A percentile compares a stretch with the other conserved stretches of the same genome.
Evolutionary conservation across 2,888 invertebrate genomes (phyloP).

Genomic region (Caenorhabditis sp.): DNA sequence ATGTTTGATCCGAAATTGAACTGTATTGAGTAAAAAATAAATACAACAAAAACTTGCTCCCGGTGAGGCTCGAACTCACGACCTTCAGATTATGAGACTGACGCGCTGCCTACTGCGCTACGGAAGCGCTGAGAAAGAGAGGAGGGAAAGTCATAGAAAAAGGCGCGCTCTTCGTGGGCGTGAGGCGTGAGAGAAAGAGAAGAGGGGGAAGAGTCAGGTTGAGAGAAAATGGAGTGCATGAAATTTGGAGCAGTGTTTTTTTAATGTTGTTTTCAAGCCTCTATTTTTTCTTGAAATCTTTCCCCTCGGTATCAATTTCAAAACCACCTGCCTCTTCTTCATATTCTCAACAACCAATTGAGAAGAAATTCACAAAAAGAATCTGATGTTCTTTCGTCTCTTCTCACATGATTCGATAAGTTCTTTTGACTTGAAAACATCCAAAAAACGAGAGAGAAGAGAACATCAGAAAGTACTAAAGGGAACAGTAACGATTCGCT

Average conservation of each 20-base stretch:
- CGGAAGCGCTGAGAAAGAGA: slow-evolving; percentile 85
- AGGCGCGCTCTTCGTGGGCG: background rate
- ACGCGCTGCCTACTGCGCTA: slow-evolving; percentile 91
- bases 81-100: slow-evolving; percentile 95
- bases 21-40: background rate
- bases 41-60: slow-evolving; percentile 70
- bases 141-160: background rate
- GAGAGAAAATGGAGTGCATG: background rate
- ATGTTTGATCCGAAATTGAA: no score
- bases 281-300: no score
- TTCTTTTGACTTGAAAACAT: background rate
- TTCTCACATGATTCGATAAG: background rate
- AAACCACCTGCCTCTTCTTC: no score
- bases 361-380: no score
- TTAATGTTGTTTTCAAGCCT: no score
- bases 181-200: background rate
- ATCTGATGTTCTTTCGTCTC: no score
- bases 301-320: no score
- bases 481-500: background rate
- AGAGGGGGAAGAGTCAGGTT: background rate
- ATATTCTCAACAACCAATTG: no score
- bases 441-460: background rate
- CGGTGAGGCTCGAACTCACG: slow-evolving; percentile 95
- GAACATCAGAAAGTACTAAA: no score
- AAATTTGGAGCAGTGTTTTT: no score